Evolutionary conservation across 2,888 invertebrate genomes (phyloP), one percentile per base, ranked within the genome.

Genomic region (Fragum fragum): DNA sequence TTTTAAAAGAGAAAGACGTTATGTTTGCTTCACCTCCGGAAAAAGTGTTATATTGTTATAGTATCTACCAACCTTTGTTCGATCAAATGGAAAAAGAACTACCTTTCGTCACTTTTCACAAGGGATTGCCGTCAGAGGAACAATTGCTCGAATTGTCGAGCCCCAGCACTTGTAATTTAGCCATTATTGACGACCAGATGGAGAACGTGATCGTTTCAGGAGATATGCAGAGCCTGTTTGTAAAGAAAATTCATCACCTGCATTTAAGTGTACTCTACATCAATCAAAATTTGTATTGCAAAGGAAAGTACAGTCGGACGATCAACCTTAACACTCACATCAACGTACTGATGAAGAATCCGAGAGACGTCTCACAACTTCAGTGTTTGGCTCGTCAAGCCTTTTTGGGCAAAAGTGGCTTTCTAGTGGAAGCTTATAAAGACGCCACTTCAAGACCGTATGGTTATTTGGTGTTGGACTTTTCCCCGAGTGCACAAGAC

Each of bases 41-140:
- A 16, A 57, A 55, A 32, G 73, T 81, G 7, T 42, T 76, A 23
- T 76, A 81, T 39, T 81, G 81, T 55, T 81, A 70, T 63, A 76
- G 81, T 29, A 73, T 76, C 36, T 76, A 76, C 29, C 81, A 76
- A 72, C 42, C 81, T 52, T 59, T 77, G 39, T 81, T 73, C 42
- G 73, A 70, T 16, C 57, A n/a, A 9, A 76, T 81, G 61, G 70
- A 76, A 52, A 73, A 73, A 36, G 66, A 71, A 36, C 29, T 76
- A n/a, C 29, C 73, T 14, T 55, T 59, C 28, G 57, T 81, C n/a
- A n/a, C n/a, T n/a, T n/a, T n/a, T n/a, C n/a, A n/a, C n/a, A n/a
- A n/a, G n/a, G n/a, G n/a, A n/a, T n/a, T n/a, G n/a, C n/a, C n/a
- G n/a, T n/a, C n/a, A n/a, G n/a, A n/a, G n/a, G n/a, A n/a, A n/a